Percentiles rank a stretch among this genome's conserved stretches.
These are phyloP conservation scores for Scaptomyza reducta DNA, from an alignment of 2,888 invertebrate genomes.

Conservation along the genomic window DNA sequence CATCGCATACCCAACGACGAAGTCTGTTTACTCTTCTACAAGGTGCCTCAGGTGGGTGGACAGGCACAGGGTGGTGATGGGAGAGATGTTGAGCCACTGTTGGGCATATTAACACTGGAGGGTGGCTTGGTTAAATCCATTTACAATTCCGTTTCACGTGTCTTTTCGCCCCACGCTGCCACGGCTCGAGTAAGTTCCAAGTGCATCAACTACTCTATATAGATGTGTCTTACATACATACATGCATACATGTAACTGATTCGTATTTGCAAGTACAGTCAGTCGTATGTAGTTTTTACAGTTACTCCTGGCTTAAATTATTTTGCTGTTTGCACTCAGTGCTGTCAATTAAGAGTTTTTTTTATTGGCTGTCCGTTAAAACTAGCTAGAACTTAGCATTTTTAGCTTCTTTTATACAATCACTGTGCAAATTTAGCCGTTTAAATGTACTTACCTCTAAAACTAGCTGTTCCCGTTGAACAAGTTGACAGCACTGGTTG, in stretches of 20 bases:
- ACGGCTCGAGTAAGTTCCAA: constrained; percentile 78
- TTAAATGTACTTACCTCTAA: neutral
- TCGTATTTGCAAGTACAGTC: constrained; percentile 29
- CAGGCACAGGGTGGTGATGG: constrained; percentile 16
- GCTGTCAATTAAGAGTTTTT: neutral
- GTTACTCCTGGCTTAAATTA: constrained; percentile 67
- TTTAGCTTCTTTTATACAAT: neutral
- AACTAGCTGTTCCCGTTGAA: neutral
- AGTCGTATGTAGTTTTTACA: constrained; percentile 34
- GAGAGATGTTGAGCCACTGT: constrained; percentile 71
- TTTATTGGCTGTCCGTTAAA: neutral
- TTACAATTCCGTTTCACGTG: constrained; percentile 85
- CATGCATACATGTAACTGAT: constrained; percentile 19
- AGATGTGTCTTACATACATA: neutral
- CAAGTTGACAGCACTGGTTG: constrained; percentile 33
- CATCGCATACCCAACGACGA: constrained; percentile 84
- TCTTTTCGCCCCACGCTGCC: constrained; percentile 83
- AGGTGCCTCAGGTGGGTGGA: constrained; percentile 83
- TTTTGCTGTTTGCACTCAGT: constrained; percentile 53
- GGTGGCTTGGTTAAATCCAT: constrained; percentile 85
- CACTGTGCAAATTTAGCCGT: neutral
- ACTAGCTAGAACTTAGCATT: neutral
- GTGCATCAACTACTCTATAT: constrained; percentile 20
- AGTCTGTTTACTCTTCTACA: constrained; percentile 84
- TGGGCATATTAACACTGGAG: constrained; percentile 84